These are phyloP conservation scores for Mormyrus hasselquistii DNA, from an alignment of 2,797 vertebrate genomes.

Conservation along the genomic window DNA sequence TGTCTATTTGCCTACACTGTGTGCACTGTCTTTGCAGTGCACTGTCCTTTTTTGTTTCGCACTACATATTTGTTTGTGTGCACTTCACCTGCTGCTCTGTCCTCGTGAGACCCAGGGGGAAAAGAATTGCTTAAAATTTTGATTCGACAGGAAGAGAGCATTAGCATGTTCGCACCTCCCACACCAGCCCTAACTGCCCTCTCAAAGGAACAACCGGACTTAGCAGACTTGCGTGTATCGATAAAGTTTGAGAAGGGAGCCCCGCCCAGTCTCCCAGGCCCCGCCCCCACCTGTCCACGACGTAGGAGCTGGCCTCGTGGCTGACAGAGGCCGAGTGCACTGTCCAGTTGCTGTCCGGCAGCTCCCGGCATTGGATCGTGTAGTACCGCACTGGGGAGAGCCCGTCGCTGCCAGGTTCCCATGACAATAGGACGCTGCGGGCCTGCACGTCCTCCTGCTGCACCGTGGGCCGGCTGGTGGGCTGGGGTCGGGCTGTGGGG, in stretches of 20 bases:
- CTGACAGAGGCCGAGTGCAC: slow-evolving; percentile 77
- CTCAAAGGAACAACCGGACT: background rate
- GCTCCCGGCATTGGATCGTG: slow-evolving; percentile 83
- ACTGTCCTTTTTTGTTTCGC: background rate
- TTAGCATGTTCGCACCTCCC: background rate
- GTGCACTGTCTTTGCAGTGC: background rate
- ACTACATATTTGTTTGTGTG: background rate
- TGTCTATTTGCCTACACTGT: background rate
- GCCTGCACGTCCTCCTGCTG: slow-evolving; percentile 80
- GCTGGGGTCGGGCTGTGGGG: slow-evolving; percentile 76
- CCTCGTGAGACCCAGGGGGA: background rate
- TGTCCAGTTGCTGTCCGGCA: slow-evolving; percentile 77
- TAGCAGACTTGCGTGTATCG: background rate
- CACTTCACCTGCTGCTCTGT: background rate
- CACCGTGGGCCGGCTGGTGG: slow-evolving; percentile 75
- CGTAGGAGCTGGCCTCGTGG: slow-evolving; percentile 74
- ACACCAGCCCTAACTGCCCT: background rate
- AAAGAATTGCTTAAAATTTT: background rate
- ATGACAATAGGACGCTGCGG: slow-evolving; percentile 76
- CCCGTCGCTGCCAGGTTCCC: slow-evolving; percentile 91
- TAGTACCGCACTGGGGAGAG: slow-evolving; percentile 95
- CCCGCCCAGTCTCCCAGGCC: background rate
- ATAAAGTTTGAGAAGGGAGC: background rate
- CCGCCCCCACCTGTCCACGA: slow-evolving; percentile 72
- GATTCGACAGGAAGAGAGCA: background rate